These are phyloP conservation scores for Pithys albifrons DNA, from an alignment of 2,113 vertebrate genomes.

Conservation along the genomic window DNA sequence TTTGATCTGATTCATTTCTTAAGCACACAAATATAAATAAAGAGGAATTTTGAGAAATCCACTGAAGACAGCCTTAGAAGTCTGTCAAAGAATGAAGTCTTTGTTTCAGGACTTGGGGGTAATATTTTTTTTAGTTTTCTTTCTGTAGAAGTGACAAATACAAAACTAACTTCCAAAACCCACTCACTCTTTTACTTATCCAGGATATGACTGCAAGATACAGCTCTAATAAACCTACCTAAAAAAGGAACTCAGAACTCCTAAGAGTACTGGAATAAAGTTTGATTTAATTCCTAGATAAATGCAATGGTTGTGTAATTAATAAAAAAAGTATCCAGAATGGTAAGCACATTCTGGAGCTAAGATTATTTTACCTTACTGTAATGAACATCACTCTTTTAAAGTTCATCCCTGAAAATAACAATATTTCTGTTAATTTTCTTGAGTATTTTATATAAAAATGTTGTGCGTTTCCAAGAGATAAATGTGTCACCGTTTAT, in stretches of 20 bases:
- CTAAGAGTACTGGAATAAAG: neutral
- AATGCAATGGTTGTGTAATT: neutral
- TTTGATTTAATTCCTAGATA: neutral
- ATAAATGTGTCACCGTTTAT: neutral
- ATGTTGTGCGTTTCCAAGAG: neutral
- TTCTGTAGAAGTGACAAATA: neutral
- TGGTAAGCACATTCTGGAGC: neutral
- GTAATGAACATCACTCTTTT: neutral
- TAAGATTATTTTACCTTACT: neutral
- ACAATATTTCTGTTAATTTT: neutral
- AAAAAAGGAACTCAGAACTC: neutral
- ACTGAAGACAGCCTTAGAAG: neutral
- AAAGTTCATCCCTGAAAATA: neutral
- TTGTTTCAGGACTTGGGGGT: neutral
- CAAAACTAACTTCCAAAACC: neutral
- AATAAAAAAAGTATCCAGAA: neutral
- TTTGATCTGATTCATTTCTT: neutral
- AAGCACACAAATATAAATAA: neutral
- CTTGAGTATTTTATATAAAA: neutral
- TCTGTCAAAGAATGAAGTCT: neutral
- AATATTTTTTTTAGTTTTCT: conserved; percentile 5
- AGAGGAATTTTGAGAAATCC: neutral
- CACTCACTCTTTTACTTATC: neutral
- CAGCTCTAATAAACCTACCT: neutral
- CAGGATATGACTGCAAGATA: neutral